Conservation (phyloP, 2,888 invertebrate species). For the Graphium colonna region DNA sequence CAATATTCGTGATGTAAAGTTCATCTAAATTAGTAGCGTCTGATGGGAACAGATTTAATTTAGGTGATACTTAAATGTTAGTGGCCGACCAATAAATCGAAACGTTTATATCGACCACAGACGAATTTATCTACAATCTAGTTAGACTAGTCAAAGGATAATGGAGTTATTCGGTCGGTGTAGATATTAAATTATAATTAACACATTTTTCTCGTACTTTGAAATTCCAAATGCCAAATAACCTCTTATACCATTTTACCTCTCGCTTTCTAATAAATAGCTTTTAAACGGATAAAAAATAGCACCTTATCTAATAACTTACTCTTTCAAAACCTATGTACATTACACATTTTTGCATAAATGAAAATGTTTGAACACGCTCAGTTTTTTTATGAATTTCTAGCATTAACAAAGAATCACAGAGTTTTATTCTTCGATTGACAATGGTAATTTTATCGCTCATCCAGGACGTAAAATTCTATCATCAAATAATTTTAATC, state of each 20-base stretch:
- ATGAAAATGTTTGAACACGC: neutral
- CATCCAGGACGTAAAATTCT: too few species aligned
- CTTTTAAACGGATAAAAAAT: neutral
- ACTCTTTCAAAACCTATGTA: neutral
- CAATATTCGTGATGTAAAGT: too few species aligned
- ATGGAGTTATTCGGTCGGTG: neutral
- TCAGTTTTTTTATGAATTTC: neutral
- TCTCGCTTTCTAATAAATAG: conserved; percentile 23
- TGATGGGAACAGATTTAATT: neutral
- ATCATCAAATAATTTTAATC: too few species aligned
- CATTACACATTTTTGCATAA: neutral
- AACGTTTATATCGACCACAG: conserved; percentile 10
- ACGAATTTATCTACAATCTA: conserved; percentile 22
- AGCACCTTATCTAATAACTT: neutral
- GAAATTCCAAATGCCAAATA: conserved; percentile 33
- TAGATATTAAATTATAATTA: conserved; percentile 5
- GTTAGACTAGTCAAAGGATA: conserved; percentile 7
- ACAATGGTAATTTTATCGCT: too few species aligned
- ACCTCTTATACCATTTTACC: conserved; percentile 33
- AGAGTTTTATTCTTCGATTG: neutral
- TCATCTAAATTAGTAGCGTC: neutral
- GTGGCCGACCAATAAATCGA: conserved; percentile 12
- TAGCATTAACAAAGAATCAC: neutral
- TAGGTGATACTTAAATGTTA: neutral
- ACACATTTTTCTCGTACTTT: conserved; percentile 2